Base-by-base conservation (phyloP, 2,888 invertebrate genomes). In the Cistogaster globosa region DNA sequence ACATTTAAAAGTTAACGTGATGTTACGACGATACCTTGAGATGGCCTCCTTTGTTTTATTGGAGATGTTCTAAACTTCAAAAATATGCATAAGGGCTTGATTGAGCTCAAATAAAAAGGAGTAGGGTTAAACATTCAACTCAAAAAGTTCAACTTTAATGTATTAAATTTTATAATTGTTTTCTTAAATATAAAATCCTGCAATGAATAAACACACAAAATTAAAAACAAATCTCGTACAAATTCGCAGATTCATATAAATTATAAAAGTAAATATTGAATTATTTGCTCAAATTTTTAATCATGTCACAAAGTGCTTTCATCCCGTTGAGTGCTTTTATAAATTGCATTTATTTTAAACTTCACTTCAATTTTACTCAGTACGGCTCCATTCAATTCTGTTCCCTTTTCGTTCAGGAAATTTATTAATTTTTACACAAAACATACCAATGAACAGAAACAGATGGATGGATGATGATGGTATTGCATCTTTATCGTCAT, bases 341-440 rank as follows among this genome's bases (percentile, higher is more conserved):
- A 87, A 88, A 88, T 88, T 88, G 86, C 84, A 87, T 88, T 88
- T 88, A 83, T 87, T 87, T 83, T 68, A 86, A 86, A 80, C 80
- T n/a, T n/a, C n/a, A n/a, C n/a, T n/a, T n/a, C n/a, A n/a, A n/a
- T n/a, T n/a, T n/a, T n/a, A n/a, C 80, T 55, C 57, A 38, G 20
- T 65, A 26, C 48, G 55, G 45, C 45, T 55, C 12, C 2, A 9
- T 53, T 18, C 63, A 53, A 48, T n/a, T 16, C 62, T 22, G 12
- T 74, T 57, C 55, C 22, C 51, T 42, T 38, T 72, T 42, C n/a
- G 58, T 80, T 55, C n/a, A 74, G 32, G 16, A 14, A 16, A 57
- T 63, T 77, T 77, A 77, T 81, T 68, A 58, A 81, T 62, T 53
- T 58, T 62, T 74, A 62, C 51, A 42, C 26, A 77, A 71, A n/a